A percentile compares a stretch with the other conserved stretches of the same genome.
Evolutionary conservation across 2,797 vertebrate species (phyloP).

Genomic region (Glyptemys insculpta): DNA sequence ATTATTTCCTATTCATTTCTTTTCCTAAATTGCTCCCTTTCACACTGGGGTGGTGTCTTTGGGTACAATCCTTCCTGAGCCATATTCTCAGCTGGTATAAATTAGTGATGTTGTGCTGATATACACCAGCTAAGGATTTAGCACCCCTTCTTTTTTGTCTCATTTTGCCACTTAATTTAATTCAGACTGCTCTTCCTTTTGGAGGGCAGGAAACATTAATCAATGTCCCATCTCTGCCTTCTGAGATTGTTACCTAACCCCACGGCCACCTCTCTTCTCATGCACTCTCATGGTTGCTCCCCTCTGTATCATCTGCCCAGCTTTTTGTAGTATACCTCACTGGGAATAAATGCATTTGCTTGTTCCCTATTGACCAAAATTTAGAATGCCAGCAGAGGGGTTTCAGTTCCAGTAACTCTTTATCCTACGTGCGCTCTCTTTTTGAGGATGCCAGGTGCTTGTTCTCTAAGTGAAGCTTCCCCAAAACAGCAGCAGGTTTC

Average conservation of each 20-base stretch:
- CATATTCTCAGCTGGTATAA: not conserved
- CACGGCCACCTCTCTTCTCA: not conserved
- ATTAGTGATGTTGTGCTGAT: not conserved
- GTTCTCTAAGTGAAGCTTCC: not conserved
- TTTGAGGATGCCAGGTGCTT: not conserved
- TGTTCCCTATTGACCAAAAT: not conserved
- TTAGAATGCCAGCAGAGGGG: not conserved
- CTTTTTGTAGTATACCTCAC: not conserved
- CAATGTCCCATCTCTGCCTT: not conserved
- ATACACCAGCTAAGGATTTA: not conserved
- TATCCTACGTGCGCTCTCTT: not conserved
- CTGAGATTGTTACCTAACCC: not conserved
- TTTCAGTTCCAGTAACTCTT: not conserved
- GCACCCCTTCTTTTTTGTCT: not conserved
- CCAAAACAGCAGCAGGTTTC: not conserved
- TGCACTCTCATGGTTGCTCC: not conserved
- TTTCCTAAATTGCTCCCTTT: not conserved
- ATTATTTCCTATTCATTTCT: not conserved
- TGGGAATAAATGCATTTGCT: not conserved
- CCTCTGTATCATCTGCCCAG: not conserved
- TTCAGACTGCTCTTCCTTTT: not conserved
- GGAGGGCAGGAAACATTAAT: not conserved
- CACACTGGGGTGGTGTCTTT: not conserved
- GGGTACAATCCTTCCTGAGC: not conserved
- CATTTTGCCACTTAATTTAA: not conserved